Evolutionary conservation across 2,797 vertebrate species (phyloP), one percentile per base, ranked within the genome.

Genomic region (Huso huso): DNA sequence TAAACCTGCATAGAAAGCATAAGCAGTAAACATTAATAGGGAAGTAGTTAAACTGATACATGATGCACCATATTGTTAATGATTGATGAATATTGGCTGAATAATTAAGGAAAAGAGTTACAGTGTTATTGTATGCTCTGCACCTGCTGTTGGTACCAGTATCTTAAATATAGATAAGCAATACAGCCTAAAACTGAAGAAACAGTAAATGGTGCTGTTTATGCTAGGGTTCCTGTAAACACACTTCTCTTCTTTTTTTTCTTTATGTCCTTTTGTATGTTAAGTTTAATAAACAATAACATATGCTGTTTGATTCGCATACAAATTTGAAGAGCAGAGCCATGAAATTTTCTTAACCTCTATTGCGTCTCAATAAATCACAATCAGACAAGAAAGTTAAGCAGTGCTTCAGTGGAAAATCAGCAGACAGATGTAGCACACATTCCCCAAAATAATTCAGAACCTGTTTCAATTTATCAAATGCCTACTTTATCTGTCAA

Each of bases 381-480:
- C 84, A 84, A 83, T 82, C 72, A 88, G 88, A 88, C 88, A 89
- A 82, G 85, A 84, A 89, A 87, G 81, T 86, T 87, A 89, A 87
- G 82, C 78, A 78, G 75, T 77, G 74, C 77, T 88, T 87, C 81
- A 79, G 79, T 85, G 78, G 81, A 84, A 84, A 87, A 84, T 78
- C 83, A 85, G 80, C 81, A 83, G 85, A 87, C 87, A 88, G 83
- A 88, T 86, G 84, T 88, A 87, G 81, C 75, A 77, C 76, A 81
- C 78, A 84, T 86, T 82, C 79, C 76, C 77, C 86, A 84, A 88
- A 88, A 89, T 88, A 88, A 90, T 88, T 89, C 84, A 87, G 80
- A 88, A 88, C 84, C 86, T 88, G 86, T 88, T 89, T 86, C 87
- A 89, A 90, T 90, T 89, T 89, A 88, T 90, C 88, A 88, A 88